These are phyloP conservation scores for Athetis lepigone DNA, from an alignment of 2,888 invertebrate species.

Conservation along the genomic window DNA sequence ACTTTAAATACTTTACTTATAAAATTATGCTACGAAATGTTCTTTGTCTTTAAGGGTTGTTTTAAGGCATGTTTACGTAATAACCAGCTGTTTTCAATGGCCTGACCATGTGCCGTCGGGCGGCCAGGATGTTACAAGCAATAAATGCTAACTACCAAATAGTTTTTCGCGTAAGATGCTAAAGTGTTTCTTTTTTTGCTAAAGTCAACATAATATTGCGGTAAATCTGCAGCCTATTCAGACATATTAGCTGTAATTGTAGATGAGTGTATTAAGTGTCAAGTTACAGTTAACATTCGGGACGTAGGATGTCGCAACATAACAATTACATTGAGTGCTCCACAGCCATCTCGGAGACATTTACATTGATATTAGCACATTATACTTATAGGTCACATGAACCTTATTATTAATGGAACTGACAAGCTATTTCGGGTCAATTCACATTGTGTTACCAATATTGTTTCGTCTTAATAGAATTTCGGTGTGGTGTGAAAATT, in stretches of 20 bases:
- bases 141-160: constrained; percentile 60
- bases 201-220: constrained; percentile 34
- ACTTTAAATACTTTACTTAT: constrained; percentile 47
- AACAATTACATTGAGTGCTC: constrained; percentile 56
- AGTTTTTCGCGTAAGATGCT: constrained; percentile 31
- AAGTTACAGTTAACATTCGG: constrained; percentile 34
- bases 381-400: constrained; percentile 47
- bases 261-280: constrained; percentile 35
- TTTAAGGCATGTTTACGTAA: constrained; percentile 42
- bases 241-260: constrained; percentile 28
- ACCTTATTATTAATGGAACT: constrained; percentile 49
- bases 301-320: constrained; percentile 32
- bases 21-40: constrained; percentile 35
- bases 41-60: constrained; percentile 35
- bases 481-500: constrained; percentile 10
- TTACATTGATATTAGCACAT: constrained; percentile 51
- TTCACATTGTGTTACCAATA: constrained; percentile 36
- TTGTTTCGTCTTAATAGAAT: constrained; percentile 25
- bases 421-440: constrained; percentile 41
- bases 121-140: constrained; percentile 48
- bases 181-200: constrained; percentile 24
- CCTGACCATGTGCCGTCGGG: constrained; percentile 42
- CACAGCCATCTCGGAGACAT: constrained; percentile 33
- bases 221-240: constrained; percentile 46
- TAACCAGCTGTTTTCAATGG: constrained; percentile 32